Evolutionary conservation across 1,140 invertebrate genomes (phyloP), one percentile per base, ranked within the genome.

Genomic region (Drosophila aff.): DNA sequence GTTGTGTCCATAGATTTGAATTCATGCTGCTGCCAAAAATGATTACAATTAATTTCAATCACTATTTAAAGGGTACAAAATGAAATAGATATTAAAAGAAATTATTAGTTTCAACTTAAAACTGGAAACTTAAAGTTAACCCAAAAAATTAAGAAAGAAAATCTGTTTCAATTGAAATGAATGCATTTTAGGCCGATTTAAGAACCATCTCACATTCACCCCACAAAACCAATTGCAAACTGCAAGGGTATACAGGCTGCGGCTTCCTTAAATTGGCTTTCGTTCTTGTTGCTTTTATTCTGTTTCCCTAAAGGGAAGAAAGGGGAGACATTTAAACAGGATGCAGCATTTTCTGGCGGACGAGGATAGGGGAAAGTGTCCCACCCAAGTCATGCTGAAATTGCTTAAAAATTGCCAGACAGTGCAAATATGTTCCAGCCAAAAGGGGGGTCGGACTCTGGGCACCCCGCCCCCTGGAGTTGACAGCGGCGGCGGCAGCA

Each of bases 331-430:
- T 87, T 87, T 87, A 87, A 87, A 87, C 84, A 87, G 84, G 84
- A 87, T 87, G 84, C 84, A 83, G 77, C 63, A 74, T 63, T 66
- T 50, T 53, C 69, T 26, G 68, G 62, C 57, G 36, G 41, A 21
- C 10, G n/a, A 8, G 16, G 43, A 21, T 21, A 38, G 18, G 26
- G 43, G 41, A 41, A 57, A 65, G 38, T 65, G 75, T 77, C 74
- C 60, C 64, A 77, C 64, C 64, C 65, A 83, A 87, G 84, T 89
- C 84, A 87, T 69, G 84, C 77, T 87, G 85, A 87, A 87, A 87
- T 87, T 90, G 85, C 84, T 87, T 87, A 87, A 87, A 87, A 87
- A 87, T 87, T 87, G 84, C 81, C 84, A 87, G 84, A 87, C 84
- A 87, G 84, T 89, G 84, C 84, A 87, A 87, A 87, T 87, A 87